A percentile compares a stretch with the other conserved stretches of the same genome.
phyloP scores from a whole-genome alignment of 1,140 invertebrate genomes.

The Carcinoscorpius rotundicauda region DNA sequence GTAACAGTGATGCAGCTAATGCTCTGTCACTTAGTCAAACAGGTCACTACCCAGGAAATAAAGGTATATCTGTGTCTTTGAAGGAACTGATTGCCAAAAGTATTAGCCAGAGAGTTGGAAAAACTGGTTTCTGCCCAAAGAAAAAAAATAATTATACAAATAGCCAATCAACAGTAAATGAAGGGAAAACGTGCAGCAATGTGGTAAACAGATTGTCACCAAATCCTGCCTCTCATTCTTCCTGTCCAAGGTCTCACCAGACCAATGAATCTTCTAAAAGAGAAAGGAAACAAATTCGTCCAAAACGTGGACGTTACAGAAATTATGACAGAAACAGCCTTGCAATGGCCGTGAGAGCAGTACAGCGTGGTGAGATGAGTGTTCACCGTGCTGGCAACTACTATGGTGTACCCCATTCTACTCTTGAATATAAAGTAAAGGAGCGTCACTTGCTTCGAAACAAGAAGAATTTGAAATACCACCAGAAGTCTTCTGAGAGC shows the following conservation, averaged over 20 bases:
- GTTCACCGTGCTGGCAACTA: slow-evolving; percentile 94
- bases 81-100: slow-evolving; percentile 23
- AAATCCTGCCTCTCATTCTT: too few species aligned
- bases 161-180: too few species aligned
- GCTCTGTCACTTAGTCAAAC: too few species aligned
- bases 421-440: slow-evolving; percentile 96
- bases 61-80: slow-evolving; percentile 22
- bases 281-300: slow-evolving; percentile 39
- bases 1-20: too few species aligned
- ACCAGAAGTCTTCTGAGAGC: too few species aligned
- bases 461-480: slow-evolving; percentile 50
- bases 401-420: slow-evolving; percentile 96
- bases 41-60: neutral
- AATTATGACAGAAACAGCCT: slow-evolving; percentile 94
- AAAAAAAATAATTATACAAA: too few species aligned
- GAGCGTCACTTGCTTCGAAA: slow-evolving; percentile 80
- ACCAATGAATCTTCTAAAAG: too few species aligned
- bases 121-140: neutral
- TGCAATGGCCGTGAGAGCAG: slow-evolving; percentile 88
- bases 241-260: too few species aligned
- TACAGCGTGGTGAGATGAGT: slow-evolving; percentile 95
- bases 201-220: too few species aligned
- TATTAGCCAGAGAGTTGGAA: slow-evolving; percentile 19
- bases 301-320: slow-evolving; percentile 83
- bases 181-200: too few species aligned